phyloP scores from a whole-genome alignment of 2,797 vertebrate species.

The Gouania willdenowi region DNA sequence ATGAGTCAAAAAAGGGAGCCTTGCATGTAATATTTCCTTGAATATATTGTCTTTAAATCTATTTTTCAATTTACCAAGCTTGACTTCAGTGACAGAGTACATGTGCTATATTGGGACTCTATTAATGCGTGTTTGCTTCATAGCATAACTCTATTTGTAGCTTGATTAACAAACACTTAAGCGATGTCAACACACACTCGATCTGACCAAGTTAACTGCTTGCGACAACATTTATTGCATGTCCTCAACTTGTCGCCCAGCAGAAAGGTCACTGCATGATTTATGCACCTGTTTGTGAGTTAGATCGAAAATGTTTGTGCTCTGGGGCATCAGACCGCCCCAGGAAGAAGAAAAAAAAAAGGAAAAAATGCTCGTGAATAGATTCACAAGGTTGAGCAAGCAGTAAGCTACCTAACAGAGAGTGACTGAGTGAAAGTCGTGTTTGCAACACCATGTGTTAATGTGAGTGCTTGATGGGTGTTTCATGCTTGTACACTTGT shows the following conservation, averaged over 20 bases:
- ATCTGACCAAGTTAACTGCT: constrained; percentile 7
- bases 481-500: too few species aligned
- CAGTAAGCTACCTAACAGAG: constrained; percentile 11
- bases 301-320: constrained; percentile 47
- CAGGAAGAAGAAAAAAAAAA: constrained; percentile 59
- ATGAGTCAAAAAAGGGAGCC: too few species aligned
- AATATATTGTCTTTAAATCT: too few species aligned
- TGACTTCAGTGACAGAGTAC: too few species aligned
- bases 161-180: constrained; percentile 1
- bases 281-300: constrained; percentile 61
- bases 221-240: constrained; percentile 28
- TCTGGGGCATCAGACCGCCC: constrained; percentile 53
- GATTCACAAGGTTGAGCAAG: constrained; percentile 53
- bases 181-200: neutral
- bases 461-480: neutral
- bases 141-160: too few species aligned
- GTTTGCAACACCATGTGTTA: neutral
- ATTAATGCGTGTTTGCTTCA: neutral
- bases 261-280: constrained; percentile 67
- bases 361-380: constrained; percentile 46
- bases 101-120: too few species aligned
- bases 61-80: too few species aligned
- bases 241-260: constrained; percentile 42
- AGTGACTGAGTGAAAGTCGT: neutral
- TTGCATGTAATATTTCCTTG: too few species aligned